Conservation (phyloP, 2,797 vertebrate genomes). For the Botia kubotai region DNA sequence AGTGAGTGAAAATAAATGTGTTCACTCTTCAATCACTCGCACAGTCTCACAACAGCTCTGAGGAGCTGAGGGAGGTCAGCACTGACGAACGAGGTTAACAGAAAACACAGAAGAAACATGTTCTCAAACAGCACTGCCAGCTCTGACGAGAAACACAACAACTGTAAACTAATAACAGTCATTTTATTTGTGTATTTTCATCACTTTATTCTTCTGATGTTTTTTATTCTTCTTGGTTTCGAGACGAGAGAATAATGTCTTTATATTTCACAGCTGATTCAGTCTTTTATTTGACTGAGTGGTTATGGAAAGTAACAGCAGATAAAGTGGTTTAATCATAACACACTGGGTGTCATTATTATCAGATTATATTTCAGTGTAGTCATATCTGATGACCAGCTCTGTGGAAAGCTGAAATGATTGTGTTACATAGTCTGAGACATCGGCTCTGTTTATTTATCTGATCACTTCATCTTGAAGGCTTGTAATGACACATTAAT, state of each 20-base stretch:
- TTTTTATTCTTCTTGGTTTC: not conserved
- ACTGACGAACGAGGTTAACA: too few relatives aligned
- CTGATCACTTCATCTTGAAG: constrained; percentile 4
- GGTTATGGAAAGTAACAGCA: constrained; percentile 5
- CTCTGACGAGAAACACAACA: not conserved
- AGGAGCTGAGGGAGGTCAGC: not conserved
- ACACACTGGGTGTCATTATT: constrained; percentile 24
- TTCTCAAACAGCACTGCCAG: too few relatives aligned
- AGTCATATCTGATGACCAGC: constrained; percentile 41
- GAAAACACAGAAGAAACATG: too few relatives aligned
- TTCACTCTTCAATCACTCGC: not conserved
- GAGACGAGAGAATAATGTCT: not conserved
- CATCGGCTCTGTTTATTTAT: constrained; percentile 11
- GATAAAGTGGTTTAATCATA: constrained; percentile 39
- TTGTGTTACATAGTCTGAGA: constrained; percentile 12
- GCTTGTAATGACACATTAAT: constrained; percentile 9
- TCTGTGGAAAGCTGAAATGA: constrained; percentile 35
- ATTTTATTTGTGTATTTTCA: not conserved
- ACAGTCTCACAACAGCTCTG: not conserved
- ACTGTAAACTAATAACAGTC: not conserved
- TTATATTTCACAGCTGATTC: constrained; percentile 14
- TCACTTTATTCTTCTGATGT: not conserved
- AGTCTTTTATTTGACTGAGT: not conserved
- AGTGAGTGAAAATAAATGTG: too few relatives aligned
- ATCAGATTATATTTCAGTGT: constrained; percentile 38